Base-by-base conservation (phyloP, 2,888 invertebrate genomes). In the Tortricodes alternella region DNA sequence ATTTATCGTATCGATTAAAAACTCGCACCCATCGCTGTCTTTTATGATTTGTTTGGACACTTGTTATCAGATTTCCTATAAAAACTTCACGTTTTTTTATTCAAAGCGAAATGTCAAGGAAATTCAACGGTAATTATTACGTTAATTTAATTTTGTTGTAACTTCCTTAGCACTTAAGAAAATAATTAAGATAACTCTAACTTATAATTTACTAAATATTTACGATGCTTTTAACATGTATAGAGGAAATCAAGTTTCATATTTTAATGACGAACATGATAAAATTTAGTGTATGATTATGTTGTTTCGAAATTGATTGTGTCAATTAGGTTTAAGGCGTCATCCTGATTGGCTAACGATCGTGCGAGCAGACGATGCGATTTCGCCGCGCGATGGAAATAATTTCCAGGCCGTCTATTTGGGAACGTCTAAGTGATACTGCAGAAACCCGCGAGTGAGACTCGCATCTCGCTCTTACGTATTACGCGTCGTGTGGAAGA, bases 1-100 rank as follows among this genome's bases (percentile, higher is more conserved):
- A 79, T 83, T 74, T 75, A 78, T 77, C 72, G 65, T 71, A 74
- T 76, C 76, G 76, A 83, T 83, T 82, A 76, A 74, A 75, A 72
- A 72, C 70, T 73, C 61, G 68, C 70, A 67, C 61, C 61, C 61
- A 64, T 70, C 70, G 71, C 66, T 68, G 64, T 59, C 62, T 70
- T 65, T 71, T 71, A 73, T 71, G 70, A 77, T 78, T 73, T 76
- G 71, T 78, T 75, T 75, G 72, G 68, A 74, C 70, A 64, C 64
- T 63, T 60, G 55, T 59, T 58, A 62, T 68, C 64, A 63, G 68
- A 62, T 58, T 62, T 56, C 55, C 3, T 29, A 39, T 52, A 50
- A 39, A 51, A 52, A 43, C 49, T 37, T 52, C 46, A 27, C 41
- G 24, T 59, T 37, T 46, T 52, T 58, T 46, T 27, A 23, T 56